Evolutionary conservation across 2,113 vertebrate species (phyloP), one percentile per base, ranked within the genome.

Genomic region (Hyla sarda): DNA sequence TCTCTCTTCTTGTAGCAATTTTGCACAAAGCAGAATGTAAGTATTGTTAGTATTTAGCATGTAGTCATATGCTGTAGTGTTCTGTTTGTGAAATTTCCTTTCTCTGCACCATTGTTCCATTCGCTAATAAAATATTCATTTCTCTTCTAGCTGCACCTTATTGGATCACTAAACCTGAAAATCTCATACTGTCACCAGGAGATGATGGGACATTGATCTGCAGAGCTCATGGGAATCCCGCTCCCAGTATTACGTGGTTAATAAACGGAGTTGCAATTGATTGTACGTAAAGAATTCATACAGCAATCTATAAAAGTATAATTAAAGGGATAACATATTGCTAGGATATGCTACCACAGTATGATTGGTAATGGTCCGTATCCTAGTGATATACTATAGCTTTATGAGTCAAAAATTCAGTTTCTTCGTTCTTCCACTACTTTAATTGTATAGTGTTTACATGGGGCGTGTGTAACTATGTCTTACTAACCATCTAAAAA

Each of bases 121-220:
- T 48, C 9, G 21, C 16, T 30, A 77, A 54, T 77, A 7, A 52
- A 54, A 77, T 77, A 52, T 77, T 30, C 16, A 25, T 76, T n/a
- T 76, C 7, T 52, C 17, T 80, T 62, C 72, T 90, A 99, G 98
- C 98, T 89, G 95, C 97, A 82, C 98, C 98, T 0, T 98, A 98
- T 89, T 99, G 98, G 98, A 98, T 99, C 92, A 92, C 90, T 74
- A 93, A 93, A 71, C 97, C 98, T 82, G 94, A 90, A 82, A 99
- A 99, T 88, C 95, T 99, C 71, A 93, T 99, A 72, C 91, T 99
- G 48, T 96, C 98, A 88, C 97, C 98, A 41, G 95, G 94, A 90
- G 98, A 98, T 92, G 94, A 92, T 13, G 96, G 97, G 0, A 90
- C 88, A 5, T 88, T 99, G 88, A 96, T 94, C 90, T 99, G 98